phyloP scores from a whole-genome alignment of 53 echinoderm and acorn worm genomes.

The Paelopatides confundens region DNA sequence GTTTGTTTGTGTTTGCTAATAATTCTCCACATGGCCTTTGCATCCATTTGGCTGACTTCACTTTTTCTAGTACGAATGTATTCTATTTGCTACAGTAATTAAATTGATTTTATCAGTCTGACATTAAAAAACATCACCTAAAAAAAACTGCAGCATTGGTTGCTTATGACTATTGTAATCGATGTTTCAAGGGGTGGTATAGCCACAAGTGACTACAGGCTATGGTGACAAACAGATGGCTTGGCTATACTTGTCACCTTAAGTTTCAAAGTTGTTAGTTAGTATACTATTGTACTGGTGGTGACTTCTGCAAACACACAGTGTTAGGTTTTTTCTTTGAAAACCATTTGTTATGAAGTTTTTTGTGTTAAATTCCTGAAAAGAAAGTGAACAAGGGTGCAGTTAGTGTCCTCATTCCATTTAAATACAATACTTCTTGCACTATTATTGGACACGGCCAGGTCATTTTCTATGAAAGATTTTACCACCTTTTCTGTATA shows the following conservation, averaged over 20 bases:
- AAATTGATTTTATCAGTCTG: background rate
- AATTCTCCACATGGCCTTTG: no score
- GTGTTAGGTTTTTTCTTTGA: background rate
- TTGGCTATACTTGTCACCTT: conserved; percentile 47
- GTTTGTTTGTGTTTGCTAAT: no score
- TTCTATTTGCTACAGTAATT: background rate
- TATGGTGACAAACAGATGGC: conserved; percentile 44
- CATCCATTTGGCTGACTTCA: no score
- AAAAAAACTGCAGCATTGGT: conserved; percentile 1
- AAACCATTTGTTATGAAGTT: background rate
- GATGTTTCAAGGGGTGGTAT: conserved; percentile 11
- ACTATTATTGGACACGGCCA: background rate
- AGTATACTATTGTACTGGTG: background rate
- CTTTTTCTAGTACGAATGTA: no score
- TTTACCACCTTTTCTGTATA: no score
- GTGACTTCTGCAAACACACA: conserved; percentile 17
- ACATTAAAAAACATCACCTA: background rate
- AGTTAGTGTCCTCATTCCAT: background rate
- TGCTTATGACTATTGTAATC: background rate
- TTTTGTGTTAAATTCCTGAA: background rate
- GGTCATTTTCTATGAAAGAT: background rate
- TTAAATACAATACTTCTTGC: background rate
- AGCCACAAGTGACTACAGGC: conserved; percentile 43
- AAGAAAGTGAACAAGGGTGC: background rate
- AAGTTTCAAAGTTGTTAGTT: background rate